Percentiles rank a stretch among this genome's conserved stretches.
Conservation (phyloP, 2,797 vertebrate genomes). For the Sus cebifrons region DNA sequence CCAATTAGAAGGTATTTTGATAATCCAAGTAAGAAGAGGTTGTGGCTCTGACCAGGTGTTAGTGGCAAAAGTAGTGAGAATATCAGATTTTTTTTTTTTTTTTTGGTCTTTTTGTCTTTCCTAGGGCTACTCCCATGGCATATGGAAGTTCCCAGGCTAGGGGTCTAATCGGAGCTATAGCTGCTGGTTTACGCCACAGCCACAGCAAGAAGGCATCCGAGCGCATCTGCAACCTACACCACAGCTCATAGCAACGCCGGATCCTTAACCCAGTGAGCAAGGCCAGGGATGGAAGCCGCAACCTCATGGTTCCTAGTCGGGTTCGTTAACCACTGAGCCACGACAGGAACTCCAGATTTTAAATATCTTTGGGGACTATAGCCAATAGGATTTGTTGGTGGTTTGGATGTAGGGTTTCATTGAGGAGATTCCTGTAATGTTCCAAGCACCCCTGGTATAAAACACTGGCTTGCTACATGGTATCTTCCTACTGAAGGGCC, state of each 20-base stretch:
- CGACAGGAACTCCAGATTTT: not conserved
- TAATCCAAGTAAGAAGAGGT: not conserved
- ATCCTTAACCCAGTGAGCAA: too few species aligned
- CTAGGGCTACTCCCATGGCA: too few species aligned
- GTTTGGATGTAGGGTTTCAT: not conserved
- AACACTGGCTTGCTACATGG: not conserved
- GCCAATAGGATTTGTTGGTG: not conserved
- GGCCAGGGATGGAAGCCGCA: too few species aligned
- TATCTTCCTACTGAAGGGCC: not conserved
- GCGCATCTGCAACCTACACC: too few species aligned
- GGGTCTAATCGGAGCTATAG: too few species aligned
- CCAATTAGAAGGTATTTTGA: not conserved
- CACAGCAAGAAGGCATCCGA: too few species aligned
- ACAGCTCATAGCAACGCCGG: too few species aligned
- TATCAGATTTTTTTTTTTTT: slow-evolving; percentile 25
- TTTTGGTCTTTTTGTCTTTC: not conserved
- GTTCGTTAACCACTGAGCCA: too few species aligned
- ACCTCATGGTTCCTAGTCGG: too few species aligned
- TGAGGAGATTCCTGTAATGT: not conserved
- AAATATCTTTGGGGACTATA: not conserved
- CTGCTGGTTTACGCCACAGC: too few species aligned
- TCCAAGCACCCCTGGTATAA: not conserved
- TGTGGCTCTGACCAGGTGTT: not conserved
- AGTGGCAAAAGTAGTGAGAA: not conserved
- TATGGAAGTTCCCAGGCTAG: too few species aligned